Evolutionary conservation across 1,140 invertebrate species (phyloP), one percentile per base, ranked within the genome.

Genomic region (Lethocerus indicus): DNA sequence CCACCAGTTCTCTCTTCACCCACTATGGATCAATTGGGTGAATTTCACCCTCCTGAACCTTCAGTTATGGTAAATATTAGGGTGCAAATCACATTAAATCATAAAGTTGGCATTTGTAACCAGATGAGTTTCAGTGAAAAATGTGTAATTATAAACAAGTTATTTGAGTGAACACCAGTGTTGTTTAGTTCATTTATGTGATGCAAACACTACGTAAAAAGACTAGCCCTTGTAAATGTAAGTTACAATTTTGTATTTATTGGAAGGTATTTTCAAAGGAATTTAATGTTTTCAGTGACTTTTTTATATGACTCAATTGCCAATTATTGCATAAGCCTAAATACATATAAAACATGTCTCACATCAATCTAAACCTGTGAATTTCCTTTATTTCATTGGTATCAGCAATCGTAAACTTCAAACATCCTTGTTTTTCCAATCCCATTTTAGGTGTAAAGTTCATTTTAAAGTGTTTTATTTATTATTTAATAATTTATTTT

Each of bases 131-230:
- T 32, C 9, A 9, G 29, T 12, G 29, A 12, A 32, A 32, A 32
- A 32, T 32, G 29, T 32, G 29, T 12, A 32, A 12, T 12, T 32
- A 32, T 32, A 12, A 32, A 32, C 9, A 16, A 12, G 9, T 32
- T 32, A 32, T 9, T 32, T 16, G 29, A 41, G 12, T 41, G 14
- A 24, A 2, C 23, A 25, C n/a, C n/a, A n/a, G n/a, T n/a, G n/a
- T n/a, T n/a, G n/a, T n/a, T n/a, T n/a, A n/a, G n/a, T 49, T 49
- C 26, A 41, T 28, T n/a, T 23, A 49, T 23, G 46, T 52, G 26
- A 87, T 87, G 84, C 83, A 87, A 78, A 87, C 83, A 59, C 71
- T 87, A 67, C 74, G 84, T 59, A 87, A 86, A 71, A 86, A 83
- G 73, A 85, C 81, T 60, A 87, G 83, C 68, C 83, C 83, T 62